Evolutionary conservation across 2,797 vertebrate genomes (phyloP).

Genomic region (Cuniculus paca): DNA sequence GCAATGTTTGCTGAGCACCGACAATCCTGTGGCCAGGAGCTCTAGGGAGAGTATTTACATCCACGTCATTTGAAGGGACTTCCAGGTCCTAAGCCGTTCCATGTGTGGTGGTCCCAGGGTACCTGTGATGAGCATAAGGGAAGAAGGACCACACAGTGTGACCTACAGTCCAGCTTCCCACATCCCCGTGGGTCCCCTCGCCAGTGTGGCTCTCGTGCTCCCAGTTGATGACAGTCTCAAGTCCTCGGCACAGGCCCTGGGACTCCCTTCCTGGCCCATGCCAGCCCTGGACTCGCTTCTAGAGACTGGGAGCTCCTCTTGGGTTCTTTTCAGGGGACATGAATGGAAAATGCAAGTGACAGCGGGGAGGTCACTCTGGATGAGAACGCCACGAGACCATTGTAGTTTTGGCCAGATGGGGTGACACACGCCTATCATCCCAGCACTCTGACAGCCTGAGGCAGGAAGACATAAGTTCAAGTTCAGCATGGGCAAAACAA

Average conservation of each 20-base stretch:
- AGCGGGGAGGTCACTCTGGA: rapidly evolving
- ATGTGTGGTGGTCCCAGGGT: not conserved
- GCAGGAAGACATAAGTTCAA: not conserved
- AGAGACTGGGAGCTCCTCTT: not conserved
- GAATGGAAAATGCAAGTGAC: rapidly evolving
- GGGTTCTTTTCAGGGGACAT: not conserved
- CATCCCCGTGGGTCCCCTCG: not conserved
- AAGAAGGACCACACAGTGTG: not conserved
- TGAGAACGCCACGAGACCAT: not conserved
- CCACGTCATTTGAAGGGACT: not conserved
- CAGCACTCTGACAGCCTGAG: not conserved
- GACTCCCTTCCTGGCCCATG: not conserved
- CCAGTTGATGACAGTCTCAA: rapidly evolving
- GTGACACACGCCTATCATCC: not conserved
- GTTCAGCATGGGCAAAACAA: not conserved
- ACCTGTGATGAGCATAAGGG: not conserved
- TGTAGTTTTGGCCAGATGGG: not conserved
- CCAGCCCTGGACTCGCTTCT: not conserved
- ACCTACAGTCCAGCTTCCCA: not conserved
- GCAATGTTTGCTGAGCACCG: rapidly evolving
- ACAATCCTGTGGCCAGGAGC: not conserved
- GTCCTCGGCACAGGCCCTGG: not conserved
- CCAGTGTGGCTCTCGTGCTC: not conserved
- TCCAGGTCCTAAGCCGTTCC: not conserved
- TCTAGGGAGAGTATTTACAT: rapidly evolving